Evolutionary conservation across 2,888 invertebrate species (phyloP), one percentile per base, ranked within the genome.

Genomic region (Ypsolopha scabrella): DNA sequence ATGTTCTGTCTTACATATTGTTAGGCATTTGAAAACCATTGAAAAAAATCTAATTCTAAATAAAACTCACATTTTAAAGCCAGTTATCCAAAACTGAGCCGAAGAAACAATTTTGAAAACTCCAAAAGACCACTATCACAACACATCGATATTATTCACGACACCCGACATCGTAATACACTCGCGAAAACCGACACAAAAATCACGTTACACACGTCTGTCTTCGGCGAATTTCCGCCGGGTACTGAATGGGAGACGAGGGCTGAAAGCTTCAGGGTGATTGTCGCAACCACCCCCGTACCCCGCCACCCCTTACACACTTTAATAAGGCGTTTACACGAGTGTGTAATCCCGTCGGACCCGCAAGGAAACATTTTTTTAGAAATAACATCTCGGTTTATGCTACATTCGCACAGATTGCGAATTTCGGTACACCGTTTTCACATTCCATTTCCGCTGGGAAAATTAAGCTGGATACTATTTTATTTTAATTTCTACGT

Each of bases 251-350:
- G n/a, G 38, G n/a, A 38, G n/a, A 38, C 2, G 24, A 24, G 24
- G 4, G 24, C 43, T 43, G 43, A 43, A 43, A 43, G 13, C 38
- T 38, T 38, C 38, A 43, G 43, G 14, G 14, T 13, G 43, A 43
- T 43, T 43, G 43, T 43, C 43, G 13, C 43, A 43, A 13, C 43
- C 43, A 14, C 43, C 13, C 13, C 43, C 43, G 24, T 24, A 24
- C 11, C 13, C 43, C 13, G 4, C 13, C 11, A 8, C 43, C 43
- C 43, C 8, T 11, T 14, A 43, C 43, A 8, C 43, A 43, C 43
- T 43, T 43, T 43, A 43, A 43, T 43, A 43, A 43, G 43, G 43
- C 43, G 43, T 13, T 43, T 13, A 43, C 43, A 43, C n/a, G 43
- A 14, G 14, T 13, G 43, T 14, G 43, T 43, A 43, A 43, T 43